Base-by-base conservation (phyloP, 2,888 invertebrate species). In the Lasioglossum marginatum region DNA sequence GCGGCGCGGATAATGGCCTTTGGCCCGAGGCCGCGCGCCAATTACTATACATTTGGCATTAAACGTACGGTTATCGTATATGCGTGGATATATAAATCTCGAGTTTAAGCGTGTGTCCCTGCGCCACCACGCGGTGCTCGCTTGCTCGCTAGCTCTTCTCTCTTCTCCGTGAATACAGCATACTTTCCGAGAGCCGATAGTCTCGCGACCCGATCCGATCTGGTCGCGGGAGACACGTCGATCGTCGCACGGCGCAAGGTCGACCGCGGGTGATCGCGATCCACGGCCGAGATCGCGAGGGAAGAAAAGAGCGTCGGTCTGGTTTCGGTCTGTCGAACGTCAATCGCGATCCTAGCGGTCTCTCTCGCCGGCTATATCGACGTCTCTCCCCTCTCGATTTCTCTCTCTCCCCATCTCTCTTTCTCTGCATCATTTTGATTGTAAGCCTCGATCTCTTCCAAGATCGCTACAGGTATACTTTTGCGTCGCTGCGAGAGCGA, bases 1-100 rank as follows among this genome's bases (percentile, higher is more conserved):
- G 2, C 48, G 60, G 74, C 68, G 76, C 37, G 83, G 70, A 66
- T 63, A 57, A 31, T 76, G 81, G 81, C 43, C 52, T 63, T 70
- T 43, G 82, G 63, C 71, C n/a, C 79, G 23, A 78, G 68, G 77
- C 75, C 86, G 75, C 74, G 93, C 92, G 92, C 88, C 85, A 94
- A 93, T 94, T 94, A 94, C 94, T 94, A 94, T 95, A 95, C 95
- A 95, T 95, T 95, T 95, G 95, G 95, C 95, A 94, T 95, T 95
- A 94, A 91, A 94, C 83, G 93, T 94, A 94, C 92, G 93, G 92
- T 85, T 90, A 90, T 89, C 85, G 82, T 94, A 94, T 94, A 94
- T 93, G 93, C 93, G 91, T 94, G 73, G 66, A 93, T 93, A 93
- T 94, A 94, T 94, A 94, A 94, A 94, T 94, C 92, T 90, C 82